Evolutionary conservation across 2,797 vertebrate genomes (phyloP), one percentile per base, ranked within the genome.

Genomic region (Mus minutoides): DNA sequence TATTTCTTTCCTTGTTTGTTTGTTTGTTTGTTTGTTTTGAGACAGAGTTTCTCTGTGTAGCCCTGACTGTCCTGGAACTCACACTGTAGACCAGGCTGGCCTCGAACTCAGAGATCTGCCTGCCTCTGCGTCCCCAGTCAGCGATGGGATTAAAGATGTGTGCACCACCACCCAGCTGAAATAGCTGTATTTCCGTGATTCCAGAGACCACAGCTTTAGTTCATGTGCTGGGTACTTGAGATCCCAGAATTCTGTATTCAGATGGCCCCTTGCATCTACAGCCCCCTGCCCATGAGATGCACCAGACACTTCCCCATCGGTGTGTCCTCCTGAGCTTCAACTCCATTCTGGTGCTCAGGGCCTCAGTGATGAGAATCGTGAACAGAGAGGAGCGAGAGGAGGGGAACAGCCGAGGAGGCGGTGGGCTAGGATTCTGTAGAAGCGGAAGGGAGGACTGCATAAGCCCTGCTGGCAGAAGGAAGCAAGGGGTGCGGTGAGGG

Each of bases 401-500:
- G 21, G 29, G 37, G 6, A 56, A 52, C 34, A 79, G n/a, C 71
- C 85, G 40, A 11, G 2, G 82, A 71, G 62, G 31, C 26, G 54
- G 49, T 12, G 82, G 1, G 0, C 6, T 14, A 58, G 71, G 90
- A 52, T 40, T 29, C 26, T 0, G 58, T 17, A 83, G 92, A 94
- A 46, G 80, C 62, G 49, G 24, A 22, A 71, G 17, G n/a, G 19
- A 22, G 69, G 69, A 82, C 79, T 2, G 88, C 94, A 88, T 79
- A 67, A 95, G 75, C 87, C 93, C 0, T 1, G 54, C 92, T 94
- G 97, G 88, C 92, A 24, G 24, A 85, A 1, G 2, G 49, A 0
- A 0, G 90, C 88, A 96, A 94, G 43, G 94, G 94, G 29, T 71
- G 49, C 7, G n/a, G 93, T 49, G 19, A 62, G 69, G 89, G 86